Percentiles rank a stretch among this genome's conserved stretches.
These are phyloP conservation scores for Aethes cnicana DNA, from an alignment of 2,888 invertebrate genomes.

Conservation along the genomic window DNA sequence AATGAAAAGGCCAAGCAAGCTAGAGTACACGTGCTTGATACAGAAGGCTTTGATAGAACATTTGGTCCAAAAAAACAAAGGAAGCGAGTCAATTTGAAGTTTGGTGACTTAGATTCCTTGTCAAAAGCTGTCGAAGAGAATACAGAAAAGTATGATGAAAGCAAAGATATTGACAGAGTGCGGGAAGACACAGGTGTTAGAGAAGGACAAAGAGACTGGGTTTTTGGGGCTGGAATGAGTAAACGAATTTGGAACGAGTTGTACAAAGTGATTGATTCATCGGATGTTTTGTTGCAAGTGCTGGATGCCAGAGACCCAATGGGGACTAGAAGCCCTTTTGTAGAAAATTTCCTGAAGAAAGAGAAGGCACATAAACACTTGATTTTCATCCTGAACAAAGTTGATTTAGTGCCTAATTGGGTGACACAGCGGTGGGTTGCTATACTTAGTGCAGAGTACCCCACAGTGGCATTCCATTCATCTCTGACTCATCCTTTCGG, in stretches of 20 bases:
- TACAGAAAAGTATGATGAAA: conserved; percentile 89
- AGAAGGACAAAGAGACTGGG: conserved; percentile 94
- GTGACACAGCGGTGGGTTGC: conserved; percentile 99
- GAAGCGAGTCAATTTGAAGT: conserved; percentile 92
- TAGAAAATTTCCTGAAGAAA: conserved; percentile 94
- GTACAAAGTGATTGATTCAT: conserved; percentile 99
- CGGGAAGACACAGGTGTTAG: conserved; percentile 91
- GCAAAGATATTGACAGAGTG: conserved; percentile 92
- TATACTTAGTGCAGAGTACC: conserved; percentile 95
- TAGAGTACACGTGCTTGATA: conserved; percentile 96
- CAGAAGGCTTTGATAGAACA: conserved; percentile 95
- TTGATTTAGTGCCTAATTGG: conserved; percentile 98
- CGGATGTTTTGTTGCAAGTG: conserved; percentile 97
- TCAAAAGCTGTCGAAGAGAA: conserved; percentile 87
- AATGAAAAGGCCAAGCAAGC: conserved; percentile 95
- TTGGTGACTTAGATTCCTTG: conserved; percentile 90
- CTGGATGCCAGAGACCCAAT: conserved; percentile 98
- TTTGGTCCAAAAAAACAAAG: conserved; percentile 97
- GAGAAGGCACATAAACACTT: conserved; percentile 99
- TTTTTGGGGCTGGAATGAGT: conserved; percentile 97
- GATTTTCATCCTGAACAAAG: conserved; percentile 98
- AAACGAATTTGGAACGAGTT: conserved; percentile 99
- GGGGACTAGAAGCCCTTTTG: conserved; percentile 96
- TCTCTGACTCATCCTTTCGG: conserved; percentile 99
- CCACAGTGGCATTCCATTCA: conserved; percentile 99